Conservation (phyloP, 1,140 invertebrate species). For the Drosophila rhopaloa region DNA sequence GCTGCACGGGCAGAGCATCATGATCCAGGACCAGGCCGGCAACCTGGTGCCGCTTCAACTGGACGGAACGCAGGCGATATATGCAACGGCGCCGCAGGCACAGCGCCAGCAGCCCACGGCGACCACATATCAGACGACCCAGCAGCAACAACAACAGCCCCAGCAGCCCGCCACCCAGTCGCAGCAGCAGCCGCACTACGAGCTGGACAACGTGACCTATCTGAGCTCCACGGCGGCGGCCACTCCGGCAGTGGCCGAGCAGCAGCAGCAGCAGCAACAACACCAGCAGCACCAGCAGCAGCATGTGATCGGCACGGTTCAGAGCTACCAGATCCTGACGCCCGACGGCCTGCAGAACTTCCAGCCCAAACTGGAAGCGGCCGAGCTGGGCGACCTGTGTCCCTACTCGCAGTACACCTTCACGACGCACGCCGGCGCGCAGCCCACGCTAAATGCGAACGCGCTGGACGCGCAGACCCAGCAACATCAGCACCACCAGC, state of each 20-base stretch:
- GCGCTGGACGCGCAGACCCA: constrained; percentile 64
- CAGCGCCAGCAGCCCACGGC: constrained; percentile 52
- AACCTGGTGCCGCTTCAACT: constrained; percentile 77
- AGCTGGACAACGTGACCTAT: constrained; percentile 79
- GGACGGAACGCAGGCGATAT: constrained; percentile 78
- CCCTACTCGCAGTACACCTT: constrained; percentile 81
- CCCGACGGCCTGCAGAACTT: constrained; percentile 80
- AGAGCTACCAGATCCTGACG: constrained; percentile 82
- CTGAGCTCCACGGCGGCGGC: constrained; percentile 70
- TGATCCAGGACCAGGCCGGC: constrained; percentile 82
- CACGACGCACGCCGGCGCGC: constrained; percentile 65
- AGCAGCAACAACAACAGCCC: constrained; percentile 59
- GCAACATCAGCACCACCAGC: constrained; percentile 58
- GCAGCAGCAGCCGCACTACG: constrained; percentile 74
- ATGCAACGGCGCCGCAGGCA: constrained; percentile 64
- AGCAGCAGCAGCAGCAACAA: constrained; percentile 61
- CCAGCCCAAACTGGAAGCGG: constrained; percentile 71
- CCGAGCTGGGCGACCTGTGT: constrained; percentile 72
- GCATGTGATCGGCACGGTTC: constrained; percentile 81
- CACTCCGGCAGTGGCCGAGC: constrained; percentile 54
- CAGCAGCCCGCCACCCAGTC: constrained; percentile 51
- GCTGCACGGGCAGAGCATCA: constrained; percentile 79
- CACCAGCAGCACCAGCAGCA: constrained; percentile 73
- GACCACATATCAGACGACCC: constrained; percentile 63
- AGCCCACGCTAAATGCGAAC: constrained; percentile 71